Percentiles rank a stretch among this genome's conserved stretches.
Conservation (phyloP, 2,797 vertebrate species). For the Tenualosa ilisha region DNA sequence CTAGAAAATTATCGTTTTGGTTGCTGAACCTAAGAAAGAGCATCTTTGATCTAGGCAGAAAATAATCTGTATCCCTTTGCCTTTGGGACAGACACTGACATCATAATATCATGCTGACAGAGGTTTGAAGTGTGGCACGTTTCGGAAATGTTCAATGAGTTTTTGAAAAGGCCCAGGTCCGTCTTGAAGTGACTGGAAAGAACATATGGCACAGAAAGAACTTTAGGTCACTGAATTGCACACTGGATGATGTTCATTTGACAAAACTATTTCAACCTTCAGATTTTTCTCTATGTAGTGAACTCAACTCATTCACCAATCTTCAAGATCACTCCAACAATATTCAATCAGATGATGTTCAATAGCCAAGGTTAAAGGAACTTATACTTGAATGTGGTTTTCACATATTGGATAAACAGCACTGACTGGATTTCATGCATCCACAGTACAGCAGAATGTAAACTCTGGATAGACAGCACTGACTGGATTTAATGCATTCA, state of each 20-base stretch:
- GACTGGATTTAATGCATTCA: too few relatives aligned
- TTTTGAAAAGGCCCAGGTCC: neutral
- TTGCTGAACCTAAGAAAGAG: neutral
- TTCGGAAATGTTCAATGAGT: neutral
- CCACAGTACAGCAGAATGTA: too few relatives aligned
- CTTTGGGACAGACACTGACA: constrained; percentile 10
- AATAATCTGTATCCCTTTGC: neutral
- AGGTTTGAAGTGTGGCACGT: neutral
- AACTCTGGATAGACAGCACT: too few relatives aligned
- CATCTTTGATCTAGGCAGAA: constrained; percentile 1
- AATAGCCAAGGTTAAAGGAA: too few relatives aligned
- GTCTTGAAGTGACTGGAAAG: neutral
- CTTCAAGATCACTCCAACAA: too few relatives aligned
- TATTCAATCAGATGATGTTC: too few relatives aligned
- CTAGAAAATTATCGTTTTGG: constrained; percentile 12
- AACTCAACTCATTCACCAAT: too few relatives aligned
- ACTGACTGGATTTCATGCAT: too few relatives aligned
- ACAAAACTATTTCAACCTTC: neutral
- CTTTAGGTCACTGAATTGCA: neutral
- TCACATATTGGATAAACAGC: too few relatives aligned
- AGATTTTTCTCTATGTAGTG: too few relatives aligned
- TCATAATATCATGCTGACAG: constrained; percentile 22
- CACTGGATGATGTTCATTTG: neutral
- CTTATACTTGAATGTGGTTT: too few relatives aligned
- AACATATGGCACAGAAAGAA: neutral